Evolutionary conservation across 2,888 invertebrate genomes (phyloP).

Genomic region (Lepidochitona cinerea): DNA sequence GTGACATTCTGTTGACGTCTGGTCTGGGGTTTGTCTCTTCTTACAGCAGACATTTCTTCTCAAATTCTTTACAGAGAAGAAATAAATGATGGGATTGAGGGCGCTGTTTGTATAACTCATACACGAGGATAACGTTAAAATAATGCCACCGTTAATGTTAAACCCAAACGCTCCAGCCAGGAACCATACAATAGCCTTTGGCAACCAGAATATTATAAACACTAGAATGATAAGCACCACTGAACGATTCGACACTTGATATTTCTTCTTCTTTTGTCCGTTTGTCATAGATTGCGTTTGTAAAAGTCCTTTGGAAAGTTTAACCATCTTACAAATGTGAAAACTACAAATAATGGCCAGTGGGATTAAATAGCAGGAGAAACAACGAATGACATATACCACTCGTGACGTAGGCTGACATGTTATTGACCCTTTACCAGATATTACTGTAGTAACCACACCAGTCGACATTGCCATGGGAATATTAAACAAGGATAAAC

Average conservation of each 20-base stretch:
- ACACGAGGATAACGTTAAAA: neutral
- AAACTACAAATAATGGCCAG: neutral
- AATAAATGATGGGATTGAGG: neutral
- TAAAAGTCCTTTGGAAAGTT: neutral
- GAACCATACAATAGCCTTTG: neutral
- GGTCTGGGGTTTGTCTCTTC: neutral
- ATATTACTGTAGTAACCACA: neutral
- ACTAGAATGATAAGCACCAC: neutral
- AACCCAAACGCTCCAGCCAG: neutral
- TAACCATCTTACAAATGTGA: neutral
- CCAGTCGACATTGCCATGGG: neutral
- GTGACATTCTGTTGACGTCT: neutral
- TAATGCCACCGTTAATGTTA: neutral
- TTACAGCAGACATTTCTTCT: neutral
- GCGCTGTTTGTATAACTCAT: neutral
- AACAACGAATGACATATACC: neutral
- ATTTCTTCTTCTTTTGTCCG: neutral
- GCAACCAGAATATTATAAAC: neutral
- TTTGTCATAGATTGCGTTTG: neutral
- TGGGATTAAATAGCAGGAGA: neutral
- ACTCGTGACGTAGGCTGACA: conserved; percentile 1
- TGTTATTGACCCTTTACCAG: neutral
- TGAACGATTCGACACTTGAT: neutral
- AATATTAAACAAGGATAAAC: neutral
- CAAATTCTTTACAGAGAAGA: neutral